Evolutionary conservation across 2,113 vertebrate species (phyloP).

Genomic region (Shinisaurus crocodilurus): DNA sequence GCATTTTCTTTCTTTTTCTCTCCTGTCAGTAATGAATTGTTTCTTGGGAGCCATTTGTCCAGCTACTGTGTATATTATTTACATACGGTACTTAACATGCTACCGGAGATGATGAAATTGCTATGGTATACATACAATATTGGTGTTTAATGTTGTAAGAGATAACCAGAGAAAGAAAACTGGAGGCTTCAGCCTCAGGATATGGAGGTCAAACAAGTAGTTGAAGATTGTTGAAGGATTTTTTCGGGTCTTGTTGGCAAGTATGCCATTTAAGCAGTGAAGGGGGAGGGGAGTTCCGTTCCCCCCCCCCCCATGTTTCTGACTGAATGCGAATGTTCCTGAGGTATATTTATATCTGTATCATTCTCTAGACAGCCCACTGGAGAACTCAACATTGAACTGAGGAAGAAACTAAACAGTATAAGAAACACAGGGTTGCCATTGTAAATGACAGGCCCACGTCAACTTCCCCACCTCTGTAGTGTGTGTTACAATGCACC

Average conservation of each 20-base stretch:
- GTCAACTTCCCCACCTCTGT: not conserved
- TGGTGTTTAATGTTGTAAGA: not conserved
- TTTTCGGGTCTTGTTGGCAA: not conserved
- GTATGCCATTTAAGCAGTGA: not conserved
- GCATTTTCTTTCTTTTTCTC: not conserved
- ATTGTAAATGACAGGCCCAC: not conserved
- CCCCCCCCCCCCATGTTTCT: not conserved
- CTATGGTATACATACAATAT: not conserved
- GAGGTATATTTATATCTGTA: not conserved
- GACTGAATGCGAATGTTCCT: not conserved
- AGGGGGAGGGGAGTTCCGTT: not conserved
- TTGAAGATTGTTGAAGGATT: not conserved
- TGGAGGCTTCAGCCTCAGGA: not conserved
- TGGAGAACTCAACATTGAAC: not conserved
- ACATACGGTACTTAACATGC: not conserved
- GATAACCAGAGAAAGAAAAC: not conserved
- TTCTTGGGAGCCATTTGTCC: not conserved
- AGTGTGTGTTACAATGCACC: not conserved
- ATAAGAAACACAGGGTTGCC: not conserved
- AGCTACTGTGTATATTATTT: not conserved
- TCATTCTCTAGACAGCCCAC: not conserved
- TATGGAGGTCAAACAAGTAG: not conserved
- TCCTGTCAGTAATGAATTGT: not conserved
- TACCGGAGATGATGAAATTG: not conserved
- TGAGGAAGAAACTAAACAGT: not conserved